phyloP scores from a whole-genome alignment of 2,797 vertebrate species.

The Sebastes itinus region DNA sequence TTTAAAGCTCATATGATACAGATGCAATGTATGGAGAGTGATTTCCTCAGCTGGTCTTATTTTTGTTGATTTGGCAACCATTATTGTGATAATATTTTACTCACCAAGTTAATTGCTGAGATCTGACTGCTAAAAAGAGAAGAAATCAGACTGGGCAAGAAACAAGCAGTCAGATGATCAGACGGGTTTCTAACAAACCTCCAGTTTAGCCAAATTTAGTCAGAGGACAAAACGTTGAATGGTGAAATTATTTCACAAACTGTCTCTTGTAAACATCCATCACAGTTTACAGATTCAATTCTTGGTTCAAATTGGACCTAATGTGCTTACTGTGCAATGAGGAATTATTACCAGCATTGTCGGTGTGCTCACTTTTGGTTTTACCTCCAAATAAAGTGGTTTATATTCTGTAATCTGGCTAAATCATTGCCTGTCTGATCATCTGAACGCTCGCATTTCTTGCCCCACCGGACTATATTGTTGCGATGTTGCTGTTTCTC shows the following conservation, averaged over 20 bases:
- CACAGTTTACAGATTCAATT: background rate
- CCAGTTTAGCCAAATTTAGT: background rate
- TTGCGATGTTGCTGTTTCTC: background rate
- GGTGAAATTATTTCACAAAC: background rate
- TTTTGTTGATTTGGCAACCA: background rate
- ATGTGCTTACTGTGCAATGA: background rate
- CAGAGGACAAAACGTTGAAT: background rate
- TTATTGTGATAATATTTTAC: background rate
- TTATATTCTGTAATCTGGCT: background rate
- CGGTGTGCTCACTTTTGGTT: background rate
- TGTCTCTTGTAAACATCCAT: background rate
- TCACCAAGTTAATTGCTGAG: background rate
- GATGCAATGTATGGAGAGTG: background rate
- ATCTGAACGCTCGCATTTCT: background rate
- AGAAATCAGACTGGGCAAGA: background rate
- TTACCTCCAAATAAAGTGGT: background rate
- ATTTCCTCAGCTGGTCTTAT: background rate
- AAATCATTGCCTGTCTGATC: background rate
- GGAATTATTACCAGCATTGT: background rate
- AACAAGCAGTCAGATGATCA: background rate
- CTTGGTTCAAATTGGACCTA: background rate
- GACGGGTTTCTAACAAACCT: background rate
- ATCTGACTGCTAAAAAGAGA: background rate
- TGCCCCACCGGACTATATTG: background rate
- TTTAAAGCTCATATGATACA: slow-evolving; percentile 11